Percentiles rank a stretch among this genome's conserved stretches.
These are phyloP conservation scores for Xestia xanthographa DNA, from an alignment of 2,888 invertebrate genomes.

Conservation along the genomic window DNA sequence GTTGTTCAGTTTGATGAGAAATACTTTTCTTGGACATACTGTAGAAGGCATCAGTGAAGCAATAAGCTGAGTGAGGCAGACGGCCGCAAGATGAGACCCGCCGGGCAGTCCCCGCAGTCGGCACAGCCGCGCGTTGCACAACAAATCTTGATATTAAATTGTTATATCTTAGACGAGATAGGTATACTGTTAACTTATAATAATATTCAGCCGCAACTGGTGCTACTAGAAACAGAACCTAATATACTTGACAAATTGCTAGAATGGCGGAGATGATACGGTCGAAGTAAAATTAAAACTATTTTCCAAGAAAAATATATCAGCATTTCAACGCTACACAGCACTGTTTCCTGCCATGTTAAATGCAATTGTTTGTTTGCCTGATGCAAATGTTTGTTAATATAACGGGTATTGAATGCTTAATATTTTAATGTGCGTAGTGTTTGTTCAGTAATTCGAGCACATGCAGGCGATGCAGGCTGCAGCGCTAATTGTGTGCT, in stretches of 20 bases:
- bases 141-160: constrained; percentile 15
- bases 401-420: background rate
- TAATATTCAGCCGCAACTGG: constrained; percentile 26
- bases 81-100: background rate
- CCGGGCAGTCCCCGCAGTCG: background rate
- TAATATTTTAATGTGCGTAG: background rate
- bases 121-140: background rate
- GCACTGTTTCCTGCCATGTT: background rate
- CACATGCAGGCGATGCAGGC: background rate
- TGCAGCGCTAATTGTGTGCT: constrained; percentile 23
- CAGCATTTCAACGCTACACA: background rate
- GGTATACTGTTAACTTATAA: background rate
- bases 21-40: background rate
- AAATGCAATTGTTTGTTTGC: background rate
- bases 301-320: no score
- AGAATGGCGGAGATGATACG: background rate
- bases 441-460: background rate
- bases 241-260: background rate
- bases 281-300: background rate
- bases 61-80: constrained; percentile 3
- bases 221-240: background rate
- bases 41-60: background rate
- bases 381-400: background rate
- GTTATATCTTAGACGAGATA: constrained; percentile 5
- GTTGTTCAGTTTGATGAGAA: background rate